Percentiles rank a stretch among this genome's conserved stretches.
phyloP scores from a whole-genome alignment of 2,113 vertebrate species.

The Oceanodroma tethys region DNA sequence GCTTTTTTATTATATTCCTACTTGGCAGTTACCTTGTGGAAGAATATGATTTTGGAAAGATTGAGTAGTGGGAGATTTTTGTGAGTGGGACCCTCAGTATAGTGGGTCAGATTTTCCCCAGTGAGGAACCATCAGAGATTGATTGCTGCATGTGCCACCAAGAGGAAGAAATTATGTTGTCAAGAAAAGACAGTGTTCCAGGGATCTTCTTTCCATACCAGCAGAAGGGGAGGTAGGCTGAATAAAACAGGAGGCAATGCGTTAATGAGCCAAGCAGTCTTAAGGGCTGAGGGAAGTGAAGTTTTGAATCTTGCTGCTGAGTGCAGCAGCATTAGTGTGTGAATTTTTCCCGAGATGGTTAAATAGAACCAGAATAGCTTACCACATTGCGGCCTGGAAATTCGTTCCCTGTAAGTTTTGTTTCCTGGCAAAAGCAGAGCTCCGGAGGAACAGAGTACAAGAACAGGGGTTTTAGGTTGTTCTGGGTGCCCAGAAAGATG shows the following conservation, averaged over 20 bases:
- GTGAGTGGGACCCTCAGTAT: not conserved
- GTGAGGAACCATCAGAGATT: not conserved
- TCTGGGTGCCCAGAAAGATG: not conserved
- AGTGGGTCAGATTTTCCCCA: constrained; percentile 1
- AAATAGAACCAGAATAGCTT: constrained; percentile 18
- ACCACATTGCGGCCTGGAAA: not conserved
- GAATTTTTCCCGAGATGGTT: not conserved
- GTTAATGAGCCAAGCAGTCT: not conserved
- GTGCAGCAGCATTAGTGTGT: not conserved
- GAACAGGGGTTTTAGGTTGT: not conserved
- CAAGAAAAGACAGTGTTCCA: not conserved
- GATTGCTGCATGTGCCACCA: not conserved
- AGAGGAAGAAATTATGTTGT: not conserved
- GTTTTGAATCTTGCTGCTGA: not conserved
- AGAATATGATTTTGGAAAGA: not conserved
- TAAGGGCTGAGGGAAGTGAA: not conserved
- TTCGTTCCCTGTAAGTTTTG: not conserved
- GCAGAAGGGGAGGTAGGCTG: not conserved
- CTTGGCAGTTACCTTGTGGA: not conserved
- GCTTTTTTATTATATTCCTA: not conserved
- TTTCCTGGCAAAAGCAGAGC: constrained; percentile 26
- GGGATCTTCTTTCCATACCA: not conserved
- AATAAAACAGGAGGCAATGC: not conserved
- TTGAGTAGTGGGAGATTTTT: not conserved
- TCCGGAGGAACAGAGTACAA: not conserved